Base-by-base conservation (phyloP, 2,113 vertebrate genomes). In the Amphiprion ocellaris region DNA sequence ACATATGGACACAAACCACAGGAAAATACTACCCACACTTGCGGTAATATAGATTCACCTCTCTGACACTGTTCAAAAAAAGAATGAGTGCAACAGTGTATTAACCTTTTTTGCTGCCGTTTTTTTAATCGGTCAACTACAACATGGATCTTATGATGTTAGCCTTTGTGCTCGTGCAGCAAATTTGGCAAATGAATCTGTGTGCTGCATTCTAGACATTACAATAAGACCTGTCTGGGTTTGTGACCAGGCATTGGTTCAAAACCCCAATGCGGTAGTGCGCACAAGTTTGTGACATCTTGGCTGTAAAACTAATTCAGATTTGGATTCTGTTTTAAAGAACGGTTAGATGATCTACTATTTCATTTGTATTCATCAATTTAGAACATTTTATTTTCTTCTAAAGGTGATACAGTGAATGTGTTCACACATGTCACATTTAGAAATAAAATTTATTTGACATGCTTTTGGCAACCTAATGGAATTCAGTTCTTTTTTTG, bases 1-100 rank as follows among this genome's bases (percentile, higher is more conserved):
- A 80, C 85, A 88, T 79, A 81, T 75, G 84, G 87, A 90, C 85
- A 83, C 80, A 85, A 81, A 82, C 87, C 81, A 74, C 66, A 60
- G 76, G 82, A 90, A 93, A 92, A 92, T 84, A 88, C 79, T 69
- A 56, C 61, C 49, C 79, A 61, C 67, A 59, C 41, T 73, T 37
- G 59, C 1, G 61, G 56, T 88, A 85, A 85, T 81, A 84, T 74
- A 63, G 59, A 67, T 63, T 86, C 82, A 86, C 79, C 88, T 75
- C 60, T 69, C 65, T 65, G 78, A 79, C 83, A 73, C 67, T 1
- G 46, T 62, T 69, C 70, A 66, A 65, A 23, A 21, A 77, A 83
- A 66, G 39, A 83, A 88, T 79, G 68, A 85, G 75, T 10, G 15
- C 24, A 74, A 66, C 62, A 71, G 79, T 39, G n/a, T 39, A 86